Evolutionary conservation across 2,113 vertebrate species (phyloP).

Genomic region (Passer domesticus): DNA sequence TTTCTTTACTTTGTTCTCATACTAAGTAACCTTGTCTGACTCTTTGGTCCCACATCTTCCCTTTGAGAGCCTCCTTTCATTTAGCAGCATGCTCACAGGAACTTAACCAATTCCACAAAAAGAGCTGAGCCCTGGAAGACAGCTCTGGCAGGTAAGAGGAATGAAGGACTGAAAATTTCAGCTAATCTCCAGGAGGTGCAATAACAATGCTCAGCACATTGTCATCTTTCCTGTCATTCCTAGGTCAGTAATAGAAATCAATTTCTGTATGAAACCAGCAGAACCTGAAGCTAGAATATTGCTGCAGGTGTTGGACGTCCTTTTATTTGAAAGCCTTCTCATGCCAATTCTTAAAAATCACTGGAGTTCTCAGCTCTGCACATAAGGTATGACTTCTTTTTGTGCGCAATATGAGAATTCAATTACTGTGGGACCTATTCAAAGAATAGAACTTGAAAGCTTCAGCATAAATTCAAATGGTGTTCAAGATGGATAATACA

Average conservation of each 20-base stretch:
- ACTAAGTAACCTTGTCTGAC: not conserved
- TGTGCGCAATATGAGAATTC: slow-evolving; percentile 17
- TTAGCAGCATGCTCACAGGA: not conserved
- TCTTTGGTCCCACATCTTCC: not conserved
- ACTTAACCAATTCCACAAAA: not conserved
- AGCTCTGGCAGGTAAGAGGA: slow-evolving; percentile 10
- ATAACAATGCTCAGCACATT: not conserved
- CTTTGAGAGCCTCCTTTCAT: not conserved
- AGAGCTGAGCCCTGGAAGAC: not conserved
- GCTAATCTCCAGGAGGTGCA: slow-evolving; percentile 9
- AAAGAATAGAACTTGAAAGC: slow-evolving; percentile 11
- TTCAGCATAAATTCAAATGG: slow-evolving; percentile 23
- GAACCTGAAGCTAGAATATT: slow-evolving; percentile 5
- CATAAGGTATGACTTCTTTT: not conserved
- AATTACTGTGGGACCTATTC: slow-evolving; percentile 32
- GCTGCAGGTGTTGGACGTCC: not conserved
- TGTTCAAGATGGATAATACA: slow-evolving; percentile 16
- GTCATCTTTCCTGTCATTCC: slow-evolving; percentile 11
- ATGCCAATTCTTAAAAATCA: not conserved
- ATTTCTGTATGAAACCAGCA: slow-evolving; percentile 20
- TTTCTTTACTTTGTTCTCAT: not conserved
- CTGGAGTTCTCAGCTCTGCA: not conserved
- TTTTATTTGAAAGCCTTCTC: slow-evolving; percentile 13
- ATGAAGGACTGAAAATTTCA: slow-evolving; percentile 10
- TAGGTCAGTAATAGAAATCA: slow-evolving; percentile 43